Evolutionary conservation across 2,888 invertebrate species (phyloP), one percentile per base, ranked within the genome.

Genomic region (Polydrusus tereticollis): DNA sequence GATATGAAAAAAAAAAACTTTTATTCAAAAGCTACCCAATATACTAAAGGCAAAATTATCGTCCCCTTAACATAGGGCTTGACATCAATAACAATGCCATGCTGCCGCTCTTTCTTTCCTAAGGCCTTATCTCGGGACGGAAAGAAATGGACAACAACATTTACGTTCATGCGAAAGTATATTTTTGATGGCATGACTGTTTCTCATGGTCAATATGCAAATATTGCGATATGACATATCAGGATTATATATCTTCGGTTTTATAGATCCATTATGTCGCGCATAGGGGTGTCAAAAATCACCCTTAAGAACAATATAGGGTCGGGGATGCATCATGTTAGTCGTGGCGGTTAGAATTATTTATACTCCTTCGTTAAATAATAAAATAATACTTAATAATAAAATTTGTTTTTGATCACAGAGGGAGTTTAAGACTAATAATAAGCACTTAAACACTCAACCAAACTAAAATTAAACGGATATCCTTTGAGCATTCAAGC

Each of bases 141-240:
- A 50, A 14, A n/a, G 63, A 63, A 43, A 55, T 12, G 8, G 36
- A 55, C n/a, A 21, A 7, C 29, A 12, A 4, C 16, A 60, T 59
- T 64, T 47, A 45, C 64, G 2, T 41, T 50, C 20, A 3, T 2
- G 12, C 38, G 20, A 36, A 5, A 55, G 43, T 43, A 14, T 50
- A 65, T 23, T 18, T 67, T 60, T 65, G 55, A 63, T 72, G 67
- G 67, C 60, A 60, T 55, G 67, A 62, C 66, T 70, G 41, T 70
- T 72, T 67, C 74, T 65, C 71, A 74, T 74, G 74, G 74, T 74
- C 74, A 74, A 60, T 74, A 74, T 72, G 74, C 74, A 74, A 74
- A 74, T 74, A 41, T 43, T 52, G 58, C 60, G 59, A 68, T 64
- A 69, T 72, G 68, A 50, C 72, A 52, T 68, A 72, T 72, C 68